Evolutionary conservation across 1,140 invertebrate species (phyloP).

Genomic region (Coboldia fuscipes): DNA sequence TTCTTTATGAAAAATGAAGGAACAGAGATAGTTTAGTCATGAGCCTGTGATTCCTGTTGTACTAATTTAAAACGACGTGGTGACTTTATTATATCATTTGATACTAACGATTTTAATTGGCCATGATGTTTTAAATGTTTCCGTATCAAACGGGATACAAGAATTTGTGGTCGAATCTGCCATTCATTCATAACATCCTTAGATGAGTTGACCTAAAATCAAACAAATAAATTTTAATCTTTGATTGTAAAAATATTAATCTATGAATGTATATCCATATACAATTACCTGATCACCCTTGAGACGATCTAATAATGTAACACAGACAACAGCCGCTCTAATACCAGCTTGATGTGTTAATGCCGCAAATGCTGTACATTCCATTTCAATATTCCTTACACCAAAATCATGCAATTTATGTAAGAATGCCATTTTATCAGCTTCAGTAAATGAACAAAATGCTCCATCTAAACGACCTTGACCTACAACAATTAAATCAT

Average conservation of each 20-base stretch:
- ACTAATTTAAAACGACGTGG: conserved; percentile 69
- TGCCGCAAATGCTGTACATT: conserved; percentile 66
- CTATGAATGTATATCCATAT: neutral
- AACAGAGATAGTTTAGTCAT: conserved; percentile 53
- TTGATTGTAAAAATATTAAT: neutral
- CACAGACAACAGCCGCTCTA: conserved; percentile 80
- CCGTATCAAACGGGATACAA: conserved; percentile 75
- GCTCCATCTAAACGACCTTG: conserved; percentile 90
- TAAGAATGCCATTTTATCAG: conserved; percentile 79
- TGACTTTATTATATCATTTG: conserved; percentile 58
- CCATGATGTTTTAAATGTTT: conserved; percentile 56
- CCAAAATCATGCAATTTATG: conserved; percentile 50
- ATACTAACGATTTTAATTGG: conserved; percentile 38
- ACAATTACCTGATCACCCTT: conserved; percentile 77
- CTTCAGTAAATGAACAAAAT: conserved; percentile 82
- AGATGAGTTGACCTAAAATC: conserved; percentile 47
- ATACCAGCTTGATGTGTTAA: conserved; percentile 88
- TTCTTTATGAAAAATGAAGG: too few species aligned
- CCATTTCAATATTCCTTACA: conserved; percentile 97
- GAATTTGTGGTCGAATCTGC: conserved; percentile 74
- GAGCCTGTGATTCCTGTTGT: conserved; percentile 74
- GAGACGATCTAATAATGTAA: conserved; percentile 78
- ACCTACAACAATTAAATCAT: conserved; percentile 20
- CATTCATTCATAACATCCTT: conserved; percentile 83
- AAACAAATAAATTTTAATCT: neutral